Evolutionary conservation across 1,140 invertebrate species (phyloP), one percentile per base, ranked within the genome.

Genomic region (Dreissena polymorpha): DNA sequence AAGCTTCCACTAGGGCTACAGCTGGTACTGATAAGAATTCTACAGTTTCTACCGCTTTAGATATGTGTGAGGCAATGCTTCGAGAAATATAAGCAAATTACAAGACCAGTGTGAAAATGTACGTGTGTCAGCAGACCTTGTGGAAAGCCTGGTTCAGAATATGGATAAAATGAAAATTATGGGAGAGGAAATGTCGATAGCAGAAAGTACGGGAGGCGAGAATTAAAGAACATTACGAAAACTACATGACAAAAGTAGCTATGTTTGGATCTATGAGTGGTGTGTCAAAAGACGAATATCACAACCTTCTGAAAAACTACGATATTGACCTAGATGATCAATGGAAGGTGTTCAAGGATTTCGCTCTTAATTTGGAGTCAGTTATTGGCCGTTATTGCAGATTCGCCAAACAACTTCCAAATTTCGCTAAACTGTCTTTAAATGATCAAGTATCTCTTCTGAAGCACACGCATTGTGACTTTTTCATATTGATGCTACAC

Each of bases 241-340:
- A 68, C 1, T 82, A 82, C 71, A 74, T 16, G 23, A 12, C 39
- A 12, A 82, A 75, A 53, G 67, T 68, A 7, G 50, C 55, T 7
- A 39, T 73, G 23, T 82, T 82, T 68, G 80, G 80, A 23, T 16
- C n/a, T 2, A 50, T 82, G 14, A 69, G 53, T 18, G 64, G 18
- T 55, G 67, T 82, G 12, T 23, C 80, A 18, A 67, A 57, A 53
- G 25, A 64, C 1, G 80, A 82, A 50, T 82, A 82, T 82, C 63
- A 67, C 10, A 23, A 21, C 27, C 25, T 82, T 8, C 60, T 82
- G n/a, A 73, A 55, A 57, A 73, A 82, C 50, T 75, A 64, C 55
- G 80, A 70, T 23, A 82, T 74, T 74, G 80, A 82, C 68, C n/a
- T 82, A 29, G 80, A 75, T 49, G 80, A 70, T 18, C 60, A 69